Base-by-base conservation (phyloP, 2,797 vertebrate genomes). In the Diplodus sargus region DNA sequence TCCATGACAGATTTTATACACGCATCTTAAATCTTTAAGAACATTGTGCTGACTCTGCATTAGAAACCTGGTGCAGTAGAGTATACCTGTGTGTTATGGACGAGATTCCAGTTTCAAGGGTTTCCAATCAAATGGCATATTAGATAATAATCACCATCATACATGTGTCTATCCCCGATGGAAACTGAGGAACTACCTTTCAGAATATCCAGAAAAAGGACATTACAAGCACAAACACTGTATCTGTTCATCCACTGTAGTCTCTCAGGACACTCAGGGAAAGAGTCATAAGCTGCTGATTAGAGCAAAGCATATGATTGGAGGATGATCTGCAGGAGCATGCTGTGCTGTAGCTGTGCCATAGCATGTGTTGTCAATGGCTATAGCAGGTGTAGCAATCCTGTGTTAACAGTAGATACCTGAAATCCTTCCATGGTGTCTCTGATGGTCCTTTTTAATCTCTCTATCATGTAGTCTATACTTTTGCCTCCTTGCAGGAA, bases 381-480 rank as follows among this genome's bases (percentile, higher is more conserved):
- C 51, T 77, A 56, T 30, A 83, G 56, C 39, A 83, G 56, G 65
- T 70, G 52, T 63, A 51, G 23, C 28, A 64, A 13, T 30, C 67
- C 53, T 58, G 53, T 42, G 52, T 70, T 83, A 51, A 78, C 56
- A 69, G 59, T 17, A 22, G 28, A 57, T 14, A 15, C 15, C 20
- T 39, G 13, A 57, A 28, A 62, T 48, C 11, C 17, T 48, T 43
- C 23, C 22, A 14, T 5, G 17, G 30, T 42, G 45, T 48, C 8
- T 56, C 59, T 52, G 15, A 13, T 56, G 43, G 48, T 23, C 12
- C 54, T 5, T 60, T 58, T 20, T 30, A 58, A 52, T 68, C 34
- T 54, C 25, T 63, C 43, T 6, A 20, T 65, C n/a, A 25, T 64
- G 45, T 39, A 0, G 11, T 52, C 28, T 8, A 11, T 28, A 59